These are phyloP conservation scores for Tachysurus fulvidraco DNA, from an alignment of 2,113 vertebrate species.

Conservation along the genomic window DNA sequence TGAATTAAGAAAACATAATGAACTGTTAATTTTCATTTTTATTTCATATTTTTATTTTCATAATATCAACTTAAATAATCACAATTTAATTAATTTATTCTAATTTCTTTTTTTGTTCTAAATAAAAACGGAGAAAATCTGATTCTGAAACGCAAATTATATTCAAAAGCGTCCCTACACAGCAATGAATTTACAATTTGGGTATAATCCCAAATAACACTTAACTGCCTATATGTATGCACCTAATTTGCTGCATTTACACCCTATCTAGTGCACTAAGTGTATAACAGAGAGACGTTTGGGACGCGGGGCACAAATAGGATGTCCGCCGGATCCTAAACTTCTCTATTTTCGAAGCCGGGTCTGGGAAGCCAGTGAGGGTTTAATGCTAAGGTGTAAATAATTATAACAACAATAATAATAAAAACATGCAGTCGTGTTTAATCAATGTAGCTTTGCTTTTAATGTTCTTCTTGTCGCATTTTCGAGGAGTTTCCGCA, in stretches of 20 bases:
- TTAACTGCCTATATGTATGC: background rate
- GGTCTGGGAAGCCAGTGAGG: background rate
- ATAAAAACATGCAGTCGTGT: slow-evolving; percentile 62
- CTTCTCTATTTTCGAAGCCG: background rate
- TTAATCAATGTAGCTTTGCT: slow-evolving; percentile 51
- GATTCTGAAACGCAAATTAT: background rate
- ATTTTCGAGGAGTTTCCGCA: slow-evolving; percentile 55
- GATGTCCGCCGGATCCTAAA: background rate
- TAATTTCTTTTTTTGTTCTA: background rate
- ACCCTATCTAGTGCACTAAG: background rate
- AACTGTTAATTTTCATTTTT: no score
- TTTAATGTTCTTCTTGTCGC: slow-evolving; percentile 53
- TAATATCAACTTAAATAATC: background rate
- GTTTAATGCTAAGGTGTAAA: slow-evolving; percentile 28
- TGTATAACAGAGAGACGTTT: background rate
- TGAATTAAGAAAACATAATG: no score
- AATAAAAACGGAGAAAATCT: background rate
- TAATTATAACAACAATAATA: background rate
- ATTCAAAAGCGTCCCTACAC: background rate
- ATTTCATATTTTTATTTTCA: background rate
- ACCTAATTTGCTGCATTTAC: background rate
- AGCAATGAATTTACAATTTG: background rate
- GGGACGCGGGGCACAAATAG: background rate
- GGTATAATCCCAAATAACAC: background rate
- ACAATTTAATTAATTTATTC: no score